Evolutionary conservation across 1,140 invertebrate genomes (phyloP), one percentile per base, ranked within the genome.

Genomic region (Coelopa frigida): DNA sequence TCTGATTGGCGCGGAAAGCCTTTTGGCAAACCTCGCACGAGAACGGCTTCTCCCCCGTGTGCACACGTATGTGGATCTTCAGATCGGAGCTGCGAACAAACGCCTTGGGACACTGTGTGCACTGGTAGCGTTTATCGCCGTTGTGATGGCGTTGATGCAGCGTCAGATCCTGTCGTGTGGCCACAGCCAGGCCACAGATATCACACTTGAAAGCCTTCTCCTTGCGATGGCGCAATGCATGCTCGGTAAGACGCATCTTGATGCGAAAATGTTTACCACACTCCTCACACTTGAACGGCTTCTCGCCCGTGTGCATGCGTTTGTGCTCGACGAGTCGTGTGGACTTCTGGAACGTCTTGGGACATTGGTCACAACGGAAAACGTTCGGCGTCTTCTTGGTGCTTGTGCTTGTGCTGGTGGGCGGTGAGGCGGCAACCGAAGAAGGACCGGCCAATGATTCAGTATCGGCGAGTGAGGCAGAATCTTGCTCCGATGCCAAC

Each of bases 71-170:
- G 22, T 68, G 64, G 10, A 77, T 75, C 18, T 72, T 72, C 43
- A 78, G 52, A 66, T 77, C 76, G 22, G 75, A 75, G 23, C 73
- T 73, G 18, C 70, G 56, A 52, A 76, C 64, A 46, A 75, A 75
- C 10, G 60, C 74, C 44, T 76, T 72, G 15, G 73, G 72, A 49
- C 76, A 79, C 31, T 78, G 71, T 3, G 70, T 72, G 53, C 77
- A 79, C n/a, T 73, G 59, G 72, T 79, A 71, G 3, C 84, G 85
- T 42, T 85, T 83, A 59, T 87, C 84, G 5, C 83, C 83, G 12
- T 84, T 87, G 61, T 88, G 85, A 56, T 77, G 75, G 8, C 75
- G 58, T 56, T 59, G 55, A 18, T 67, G 63, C 22, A 66, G 46
- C 3, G 59, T 35, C 14, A 63, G 32, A 46, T 67, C 63, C 50